Conservation (phyloP, 2,113 vertebrate genomes). For the Hemiprocne comata region DNA sequence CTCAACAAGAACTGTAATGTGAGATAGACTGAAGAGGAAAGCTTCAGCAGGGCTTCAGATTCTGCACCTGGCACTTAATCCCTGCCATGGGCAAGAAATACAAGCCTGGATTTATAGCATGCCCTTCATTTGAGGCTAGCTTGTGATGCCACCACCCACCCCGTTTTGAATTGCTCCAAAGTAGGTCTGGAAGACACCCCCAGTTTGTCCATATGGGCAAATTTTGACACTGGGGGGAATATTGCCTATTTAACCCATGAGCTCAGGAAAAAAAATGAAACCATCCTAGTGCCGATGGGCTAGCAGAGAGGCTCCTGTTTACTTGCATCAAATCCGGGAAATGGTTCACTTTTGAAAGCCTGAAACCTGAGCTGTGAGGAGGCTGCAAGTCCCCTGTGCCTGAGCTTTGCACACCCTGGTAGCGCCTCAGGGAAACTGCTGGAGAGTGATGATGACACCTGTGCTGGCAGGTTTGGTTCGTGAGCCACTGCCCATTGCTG, state of each 20-base stretch:
- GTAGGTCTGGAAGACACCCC: not conserved
- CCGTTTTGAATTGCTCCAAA: not conserved
- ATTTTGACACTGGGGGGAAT: not conserved
- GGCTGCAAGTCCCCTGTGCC: accelerated
- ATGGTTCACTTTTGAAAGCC: not conserved
- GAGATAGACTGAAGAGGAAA: not conserved
- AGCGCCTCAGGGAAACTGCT: not conserved
- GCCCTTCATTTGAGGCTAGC: not conserved
- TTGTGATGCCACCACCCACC: not conserved
- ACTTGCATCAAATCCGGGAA: not conserved
- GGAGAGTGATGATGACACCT: not conserved
- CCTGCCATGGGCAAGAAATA: not conserved
- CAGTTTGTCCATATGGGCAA: accelerated
- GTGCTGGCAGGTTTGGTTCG: not conserved
- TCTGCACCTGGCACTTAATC: not conserved
- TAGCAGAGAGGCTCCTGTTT: not conserved
- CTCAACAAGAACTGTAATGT: not conserved
- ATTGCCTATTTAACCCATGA: accelerated
- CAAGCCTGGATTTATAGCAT: not conserved
- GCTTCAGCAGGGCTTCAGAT: not conserved
- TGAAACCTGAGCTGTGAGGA: not conserved
- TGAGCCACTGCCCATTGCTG: too few relatives aligned
- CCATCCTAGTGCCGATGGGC: not conserved
- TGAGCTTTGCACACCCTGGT: not conserved
- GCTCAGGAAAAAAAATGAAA: not conserved